Evolutionary conservation across 2,797 vertebrate species (phyloP).

Genomic region (Chaetophractus vellerosus): DNA sequence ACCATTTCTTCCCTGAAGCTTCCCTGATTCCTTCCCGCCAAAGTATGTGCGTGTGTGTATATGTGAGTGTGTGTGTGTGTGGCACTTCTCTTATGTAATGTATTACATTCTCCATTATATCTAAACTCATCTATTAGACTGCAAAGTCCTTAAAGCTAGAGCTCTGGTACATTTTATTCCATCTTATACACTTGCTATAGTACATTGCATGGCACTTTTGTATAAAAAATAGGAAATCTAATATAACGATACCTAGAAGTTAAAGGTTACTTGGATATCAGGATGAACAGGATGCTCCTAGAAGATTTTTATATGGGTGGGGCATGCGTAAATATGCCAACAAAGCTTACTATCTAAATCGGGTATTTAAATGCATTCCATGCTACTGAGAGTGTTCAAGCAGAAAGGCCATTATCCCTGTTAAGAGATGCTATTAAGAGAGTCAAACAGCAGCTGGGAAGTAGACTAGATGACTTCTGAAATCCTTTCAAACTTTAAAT

Average conservation of each 20-base stretch:
- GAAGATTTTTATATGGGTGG: not conserved
- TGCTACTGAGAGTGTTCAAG: not conserved
- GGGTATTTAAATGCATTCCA: not conserved
- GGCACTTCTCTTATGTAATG: not conserved
- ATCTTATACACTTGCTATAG: not conserved
- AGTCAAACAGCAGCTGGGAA: not conserved
- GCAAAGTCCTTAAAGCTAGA: slow-evolving; percentile 35
- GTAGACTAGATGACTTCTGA: not conserved
- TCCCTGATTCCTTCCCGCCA: not conserved
- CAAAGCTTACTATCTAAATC: not conserved
- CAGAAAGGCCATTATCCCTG: not conserved
- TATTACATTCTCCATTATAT: not conserved
- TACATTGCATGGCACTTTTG: not conserved
- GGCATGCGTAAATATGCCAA: not conserved
- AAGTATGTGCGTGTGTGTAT: not conserved
- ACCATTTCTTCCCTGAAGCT: not conserved
- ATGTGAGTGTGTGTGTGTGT: not conserved
- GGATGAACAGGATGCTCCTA: not conserved
- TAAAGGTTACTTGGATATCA: not conserved
- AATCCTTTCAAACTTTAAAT: not conserved
- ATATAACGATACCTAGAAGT: not conserved
- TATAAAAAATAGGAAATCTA: slow-evolving; percentile 59
- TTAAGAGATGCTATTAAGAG: not conserved
- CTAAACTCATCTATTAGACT: not conserved
- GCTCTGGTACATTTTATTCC: not conserved